A percentile compares a stretch with the other conserved stretches of the same genome.
Conservation (phyloP, 2,797 vertebrate species). For the Vespertilio murinus region DNA sequence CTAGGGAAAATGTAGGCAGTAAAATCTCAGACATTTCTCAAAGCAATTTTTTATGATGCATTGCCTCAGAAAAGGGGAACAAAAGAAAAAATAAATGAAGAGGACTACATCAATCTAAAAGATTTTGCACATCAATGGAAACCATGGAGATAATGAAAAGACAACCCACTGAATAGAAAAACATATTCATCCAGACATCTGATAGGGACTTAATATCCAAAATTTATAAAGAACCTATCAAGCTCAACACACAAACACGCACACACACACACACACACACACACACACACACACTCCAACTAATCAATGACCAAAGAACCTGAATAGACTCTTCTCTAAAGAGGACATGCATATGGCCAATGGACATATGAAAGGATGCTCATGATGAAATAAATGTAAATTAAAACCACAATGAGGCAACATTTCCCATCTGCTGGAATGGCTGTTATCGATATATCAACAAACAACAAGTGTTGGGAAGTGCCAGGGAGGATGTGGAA, state of each 20-base stretch:
- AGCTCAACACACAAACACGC: not conserved
- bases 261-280: too few species aligned
- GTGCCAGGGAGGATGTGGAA: not conserved
- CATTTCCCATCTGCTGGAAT: not conserved
- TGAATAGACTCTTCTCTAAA: not conserved
- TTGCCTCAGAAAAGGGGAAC: not conserved
- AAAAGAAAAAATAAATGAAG: not conserved
- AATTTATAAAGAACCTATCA: not conserved
- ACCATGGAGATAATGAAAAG: not conserved
- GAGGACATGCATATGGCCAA: not conserved
- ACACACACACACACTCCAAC: not conserved
- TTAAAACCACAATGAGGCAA: not conserved
- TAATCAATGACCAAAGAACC: not conserved
- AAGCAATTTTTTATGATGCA: not conserved
- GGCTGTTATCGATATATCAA: not conserved
- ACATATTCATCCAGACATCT: not conserved
- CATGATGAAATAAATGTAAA: too few species aligned
- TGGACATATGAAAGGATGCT: not conserved
- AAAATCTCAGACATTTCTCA: not conserved
- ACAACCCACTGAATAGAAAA: not conserved
- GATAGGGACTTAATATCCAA: not conserved
- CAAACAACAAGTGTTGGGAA: not conserved
- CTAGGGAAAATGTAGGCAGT: not conserved
- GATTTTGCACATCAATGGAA: not conserved
- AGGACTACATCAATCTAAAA: not conserved